Percentiles rank a stretch among this genome's conserved stretches.
Conservation (phyloP, 53 echinoderm and acorn worm genomes). For the Henricia sp. region DNA sequence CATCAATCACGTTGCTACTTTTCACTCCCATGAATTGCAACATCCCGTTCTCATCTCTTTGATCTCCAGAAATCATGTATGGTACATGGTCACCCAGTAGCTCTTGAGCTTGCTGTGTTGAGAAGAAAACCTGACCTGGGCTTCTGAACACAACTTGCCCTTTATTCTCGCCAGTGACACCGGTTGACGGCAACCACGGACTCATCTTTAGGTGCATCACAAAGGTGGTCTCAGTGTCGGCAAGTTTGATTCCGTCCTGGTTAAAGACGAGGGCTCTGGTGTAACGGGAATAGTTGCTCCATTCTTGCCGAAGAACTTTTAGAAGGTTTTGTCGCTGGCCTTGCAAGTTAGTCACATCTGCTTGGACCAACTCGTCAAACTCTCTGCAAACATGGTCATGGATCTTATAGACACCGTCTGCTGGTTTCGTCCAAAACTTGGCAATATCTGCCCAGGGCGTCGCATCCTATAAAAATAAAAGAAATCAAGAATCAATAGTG, state of each 20-base stretch:
- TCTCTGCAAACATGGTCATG: conserved; percentile 57
- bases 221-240: conserved; percentile 47
- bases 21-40: conserved; percentile 49
- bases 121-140: conserved; percentile 33
- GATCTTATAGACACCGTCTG: conserved; percentile 60
- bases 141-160: conserved; percentile 19
- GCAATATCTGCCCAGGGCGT: conserved; percentile 58
- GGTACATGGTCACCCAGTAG: conserved; percentile 63
- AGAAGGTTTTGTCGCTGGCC: conserved; percentile 52
- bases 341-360: background rate
- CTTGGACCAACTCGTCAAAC: conserved; percentile 50
- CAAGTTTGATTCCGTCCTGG: conserved; percentile 2
- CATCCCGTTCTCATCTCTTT: background rate
- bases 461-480: conserved; percentile 23
- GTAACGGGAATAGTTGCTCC: conserved; percentile 33
- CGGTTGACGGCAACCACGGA: conserved; percentile 56
- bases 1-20: conserved; percentile 1
- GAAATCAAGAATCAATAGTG: background rate
- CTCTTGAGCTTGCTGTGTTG: background rate
- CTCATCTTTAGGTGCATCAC: conserved; percentile 27
- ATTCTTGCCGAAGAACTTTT: conserved; percentile 31
- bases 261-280: conserved; percentile 25
- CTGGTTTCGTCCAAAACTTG: conserved; percentile 54
- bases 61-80: conserved; percentile 17
- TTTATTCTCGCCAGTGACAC: conserved; percentile 21